Conservation (phyloP, 2,888 invertebrate species). For the Epinotia brunnichana region DNA sequence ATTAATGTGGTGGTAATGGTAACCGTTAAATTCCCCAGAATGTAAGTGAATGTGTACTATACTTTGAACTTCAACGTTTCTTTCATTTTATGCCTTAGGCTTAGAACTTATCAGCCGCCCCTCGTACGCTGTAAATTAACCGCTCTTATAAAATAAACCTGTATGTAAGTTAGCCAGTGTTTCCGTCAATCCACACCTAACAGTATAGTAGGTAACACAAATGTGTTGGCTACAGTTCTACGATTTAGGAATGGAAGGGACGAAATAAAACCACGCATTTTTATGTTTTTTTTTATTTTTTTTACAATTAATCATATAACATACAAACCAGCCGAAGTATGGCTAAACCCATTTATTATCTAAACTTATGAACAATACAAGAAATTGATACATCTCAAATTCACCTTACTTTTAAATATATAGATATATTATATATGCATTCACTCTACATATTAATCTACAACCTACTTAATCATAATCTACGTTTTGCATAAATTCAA, state of each 20-base stretch:
- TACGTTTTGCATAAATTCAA: slow-evolving; percentile 83
- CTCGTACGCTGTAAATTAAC: no score
- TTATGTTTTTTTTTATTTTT: slow-evolving; percentile 76
- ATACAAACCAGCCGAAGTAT: slow-evolving; percentile 84
- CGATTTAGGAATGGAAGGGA: slow-evolving; percentile 15
- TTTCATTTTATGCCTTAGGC: no score
- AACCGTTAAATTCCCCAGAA: no score
- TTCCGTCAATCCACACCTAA: no score
- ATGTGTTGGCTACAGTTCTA: neutral
- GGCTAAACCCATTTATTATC: slow-evolving; percentile 84
- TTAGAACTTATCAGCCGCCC: no score
- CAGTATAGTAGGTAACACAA: no score
- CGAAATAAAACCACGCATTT: slow-evolving; percentile 67
- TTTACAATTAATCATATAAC: slow-evolving; percentile 84
- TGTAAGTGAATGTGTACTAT: no score
- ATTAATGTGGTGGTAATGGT: no score
- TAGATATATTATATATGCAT: slow-evolving; percentile 83
- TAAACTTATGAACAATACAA: slow-evolving; percentile 84
- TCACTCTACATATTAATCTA: slow-evolving; percentile 83
- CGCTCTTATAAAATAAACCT: no score
- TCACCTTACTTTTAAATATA: slow-evolving; percentile 81
- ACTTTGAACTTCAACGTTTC: no score
- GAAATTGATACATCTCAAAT: slow-evolving; percentile 84
- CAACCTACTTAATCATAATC: slow-evolving; percentile 83
- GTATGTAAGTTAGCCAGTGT: no score